phyloP scores from a whole-genome alignment of 2,888 invertebrate species.

The Scaptomyza tumidula region DNA sequence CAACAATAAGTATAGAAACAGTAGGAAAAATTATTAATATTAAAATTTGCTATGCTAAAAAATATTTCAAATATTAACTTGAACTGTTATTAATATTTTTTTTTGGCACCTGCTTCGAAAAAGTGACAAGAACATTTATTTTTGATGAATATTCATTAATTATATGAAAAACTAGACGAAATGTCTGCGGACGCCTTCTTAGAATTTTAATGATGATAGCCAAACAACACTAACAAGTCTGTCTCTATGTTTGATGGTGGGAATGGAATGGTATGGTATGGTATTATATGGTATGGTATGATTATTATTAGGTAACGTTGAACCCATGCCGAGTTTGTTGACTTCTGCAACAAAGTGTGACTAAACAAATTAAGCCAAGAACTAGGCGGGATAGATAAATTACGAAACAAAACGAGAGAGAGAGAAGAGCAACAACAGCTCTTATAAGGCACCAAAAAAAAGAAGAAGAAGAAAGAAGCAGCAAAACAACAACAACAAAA shows the following conservation, averaged over 20 bases:
- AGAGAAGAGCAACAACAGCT: constrained; percentile 10
- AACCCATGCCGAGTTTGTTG: constrained; percentile 76
- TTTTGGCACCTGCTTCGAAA: constrained; percentile 8
- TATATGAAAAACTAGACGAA: constrained; percentile 58
- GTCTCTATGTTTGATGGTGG: constrained; percentile 3
- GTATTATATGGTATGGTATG: constrained; percentile 19
- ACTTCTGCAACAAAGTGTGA: constrained; percentile 78
- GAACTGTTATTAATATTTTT: no score
- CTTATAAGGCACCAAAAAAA: constrained; percentile 47
- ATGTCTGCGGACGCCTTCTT: constrained; percentile 46
- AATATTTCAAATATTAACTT: no score
- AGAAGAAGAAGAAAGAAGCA: constrained; percentile 8
- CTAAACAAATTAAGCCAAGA: constrained; percentile 75
- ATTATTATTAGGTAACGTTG: constrained; percentile 61
- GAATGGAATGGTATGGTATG: neutral
- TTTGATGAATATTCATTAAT: constrained; percentile 55
- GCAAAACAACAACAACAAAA: constrained; percentile 40
- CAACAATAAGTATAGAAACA: no score
- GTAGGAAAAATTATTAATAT: no score
- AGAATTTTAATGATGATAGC: constrained; percentile 60
- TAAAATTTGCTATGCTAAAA: no score
- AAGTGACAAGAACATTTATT: constrained; percentile 2
- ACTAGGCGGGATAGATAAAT: constrained; percentile 44
- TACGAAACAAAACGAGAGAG: constrained; percentile 18
- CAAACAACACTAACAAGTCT: constrained; percentile 38